Evolutionary conservation across 2,888 invertebrate species (phyloP).

Genomic region (Ellobium chinense): DNA sequence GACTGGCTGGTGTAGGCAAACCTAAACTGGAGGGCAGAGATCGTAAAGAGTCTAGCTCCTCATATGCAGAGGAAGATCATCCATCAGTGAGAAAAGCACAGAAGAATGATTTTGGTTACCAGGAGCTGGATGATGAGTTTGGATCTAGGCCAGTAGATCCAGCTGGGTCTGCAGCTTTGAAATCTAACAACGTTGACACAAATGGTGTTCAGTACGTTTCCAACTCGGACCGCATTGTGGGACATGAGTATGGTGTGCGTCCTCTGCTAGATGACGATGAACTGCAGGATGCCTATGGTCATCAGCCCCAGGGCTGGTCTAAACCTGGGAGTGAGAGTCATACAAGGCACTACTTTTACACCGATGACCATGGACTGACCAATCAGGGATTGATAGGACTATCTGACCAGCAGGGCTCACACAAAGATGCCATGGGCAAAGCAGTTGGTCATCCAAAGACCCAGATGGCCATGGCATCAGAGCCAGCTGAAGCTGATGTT

Average conservation of each 20-base stretch:
- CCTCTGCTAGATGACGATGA: slow-evolving; percentile 89
- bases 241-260: slow-evolving; percentile 88
- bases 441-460: background rate
- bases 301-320: slow-evolving; percentile 41
- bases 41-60: slow-evolving; percentile 71
- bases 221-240: slow-evolving; percentile 81
- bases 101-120: slow-evolving; percentile 70
- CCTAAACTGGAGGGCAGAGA: slow-evolving; percentile 20
- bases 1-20: slow-evolving; percentile 34
- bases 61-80: slow-evolving; percentile 78
- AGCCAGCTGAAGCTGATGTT: slow-evolving; percentile 43
- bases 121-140: slow-evolving; percentile 77
- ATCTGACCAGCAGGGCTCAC: slow-evolving; percentile 1
- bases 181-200: background rate
- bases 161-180: background rate
- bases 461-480: slow-evolving; percentile 26
- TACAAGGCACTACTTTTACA: background rate
- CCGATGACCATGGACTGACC: slow-evolving; percentile 1
- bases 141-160: slow-evolving; percentile 69
- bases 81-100: slow-evolving; percentile 64
- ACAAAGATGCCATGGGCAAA: background rate
- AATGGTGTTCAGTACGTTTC: slow-evolving; percentile 24
- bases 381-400: slow-evolving; percentile 13
- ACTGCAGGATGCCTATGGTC: slow-evolving; percentile 78
- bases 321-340: slow-evolving; percentile 27